Evolutionary conservation across 2,797 vertebrate species (phyloP).

Genomic region (Lagodon rhomboides): DNA sequence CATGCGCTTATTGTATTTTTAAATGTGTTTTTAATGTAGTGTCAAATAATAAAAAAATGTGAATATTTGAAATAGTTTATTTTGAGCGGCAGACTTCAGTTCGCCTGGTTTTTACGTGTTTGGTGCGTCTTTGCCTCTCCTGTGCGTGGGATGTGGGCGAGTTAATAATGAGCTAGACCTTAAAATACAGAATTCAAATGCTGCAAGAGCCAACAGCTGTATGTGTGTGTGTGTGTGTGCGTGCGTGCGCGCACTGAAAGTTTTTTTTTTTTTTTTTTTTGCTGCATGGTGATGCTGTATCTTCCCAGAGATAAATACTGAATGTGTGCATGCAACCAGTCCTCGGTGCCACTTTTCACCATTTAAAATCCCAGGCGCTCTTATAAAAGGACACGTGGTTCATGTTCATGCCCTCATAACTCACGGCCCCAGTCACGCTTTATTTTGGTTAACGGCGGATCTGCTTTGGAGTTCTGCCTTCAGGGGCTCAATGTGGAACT

Average conservation of each 20-base stretch:
- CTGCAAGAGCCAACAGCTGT: constrained; percentile 7
- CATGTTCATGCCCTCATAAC: constrained; percentile 61
- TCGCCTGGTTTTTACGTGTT: background rate
- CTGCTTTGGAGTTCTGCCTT: constrained; percentile 70
- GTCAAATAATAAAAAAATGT: background rate
- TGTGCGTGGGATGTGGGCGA: constrained; percentile 35
- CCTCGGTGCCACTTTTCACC: constrained; percentile 2
- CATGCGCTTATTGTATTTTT: no score
- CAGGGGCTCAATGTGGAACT: constrained; percentile 74
- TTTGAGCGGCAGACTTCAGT: background rate
- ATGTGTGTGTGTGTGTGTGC: background rate
- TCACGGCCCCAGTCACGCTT: constrained; percentile 67
- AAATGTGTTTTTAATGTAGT: constrained; percentile 26
- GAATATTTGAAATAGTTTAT: background rate
- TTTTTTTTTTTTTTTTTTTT: constrained; percentile 41
- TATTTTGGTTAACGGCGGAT: constrained; percentile 69
- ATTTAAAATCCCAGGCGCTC: constrained; percentile 27
- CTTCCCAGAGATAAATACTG: background rate
- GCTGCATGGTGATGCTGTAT: constrained; percentile 28
- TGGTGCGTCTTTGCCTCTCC: constrained; percentile 7
- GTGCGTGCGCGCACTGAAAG: constrained; percentile 41
- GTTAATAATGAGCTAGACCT: constrained; percentile 36
- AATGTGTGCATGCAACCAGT: background rate
- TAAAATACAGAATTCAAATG: constrained; percentile 32
- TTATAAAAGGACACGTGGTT: constrained; percentile 69